A percentile compares a stretch with the other conserved stretches of the same genome.
Evolutionary conservation across 2,888 invertebrate genomes (phyloP).

Genomic region (Brachyptera putata): DNA sequence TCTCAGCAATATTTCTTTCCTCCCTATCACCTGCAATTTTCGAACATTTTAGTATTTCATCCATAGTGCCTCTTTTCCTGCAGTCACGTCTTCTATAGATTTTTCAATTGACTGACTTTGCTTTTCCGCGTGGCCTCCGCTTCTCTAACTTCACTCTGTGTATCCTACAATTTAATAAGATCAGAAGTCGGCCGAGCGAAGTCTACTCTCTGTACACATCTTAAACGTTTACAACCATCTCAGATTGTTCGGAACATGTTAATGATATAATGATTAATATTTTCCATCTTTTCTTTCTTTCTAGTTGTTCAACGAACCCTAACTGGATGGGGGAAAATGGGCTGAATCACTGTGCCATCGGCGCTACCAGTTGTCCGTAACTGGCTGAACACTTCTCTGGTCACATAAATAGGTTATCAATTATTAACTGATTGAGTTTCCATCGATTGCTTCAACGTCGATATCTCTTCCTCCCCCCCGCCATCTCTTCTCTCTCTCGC

Average conservation of each 20-base stretch:
- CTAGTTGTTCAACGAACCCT: background rate
- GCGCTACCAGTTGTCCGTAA: background rate
- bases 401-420: background rate
- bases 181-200: background rate
- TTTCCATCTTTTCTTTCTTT: background rate
- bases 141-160: slow-evolving; percentile 1
- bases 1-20: slow-evolving; percentile 15
- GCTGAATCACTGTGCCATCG: background rate
- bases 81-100: slow-evolving; percentile 24
- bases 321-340: background rate
- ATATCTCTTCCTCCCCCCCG: no score
- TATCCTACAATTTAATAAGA: slow-evolving; percentile 13
- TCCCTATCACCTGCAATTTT: background rate
- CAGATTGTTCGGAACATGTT: background rate
- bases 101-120: slow-evolving; percentile 24
- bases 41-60: slow-evolving; percentile 18
- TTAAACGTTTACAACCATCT: background rate
- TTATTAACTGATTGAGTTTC: background rate
- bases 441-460: background rate
- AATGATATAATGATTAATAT: background rate
- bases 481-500: no score
- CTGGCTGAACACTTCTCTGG: background rate
- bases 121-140: background rate
- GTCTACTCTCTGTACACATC: background rate
- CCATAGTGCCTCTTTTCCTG: slow-evolving; percentile 13